Evolutionary conservation across 2,888 invertebrate species (phyloP), one percentile per base, ranked within the genome.

Genomic region (Monopis laevigella): DNA sequence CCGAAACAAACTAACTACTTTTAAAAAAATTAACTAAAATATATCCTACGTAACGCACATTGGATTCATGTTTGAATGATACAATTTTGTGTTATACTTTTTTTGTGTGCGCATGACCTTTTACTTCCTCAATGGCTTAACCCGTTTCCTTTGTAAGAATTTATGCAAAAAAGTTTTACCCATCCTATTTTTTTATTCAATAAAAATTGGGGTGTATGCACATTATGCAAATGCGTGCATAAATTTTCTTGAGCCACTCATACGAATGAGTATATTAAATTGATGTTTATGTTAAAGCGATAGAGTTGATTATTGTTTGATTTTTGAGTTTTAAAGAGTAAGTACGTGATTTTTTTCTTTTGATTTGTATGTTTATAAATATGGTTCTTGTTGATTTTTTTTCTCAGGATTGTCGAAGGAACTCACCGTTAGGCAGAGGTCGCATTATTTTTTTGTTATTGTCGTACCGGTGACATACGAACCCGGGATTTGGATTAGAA

Each of bases 181-280:
- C 82, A 82, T 82, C 82, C 82, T 81, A 81, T 81, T 81, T 82
- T 80, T 81, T 81, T 74, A 74, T 74, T 80, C 71, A 81, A 80
- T 78, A 72, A 74, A 73, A 72, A 74, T 77, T 77, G 73, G 77
- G 81, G 80, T 72, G 71, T 63, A 77, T 80, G 77, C 80, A 81
- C 65, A 77, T 81, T 82, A 82, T 82, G 82, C 81, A 82, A 82
- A 82, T 82, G 80, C 73, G 68, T 60, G 81, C 80, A 82, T 82
- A 81, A 74, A 77, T 75, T 81, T 74, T 56, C 61, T 62, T 65
- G 57, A 65, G 58, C 59, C 59, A 56, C 57, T 52, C 48, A 43
- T 21, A 12, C 17, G 50, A 43, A 46, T 42, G 16, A 41, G 42
- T 52, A 41, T 56, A 41, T 58, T 50, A 62, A 59, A 58, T 46